These are phyloP conservation scores for Tragelaphus imberbis DNA, from an alignment of 2,113 vertebrate species.

Conservation along the genomic window DNA sequence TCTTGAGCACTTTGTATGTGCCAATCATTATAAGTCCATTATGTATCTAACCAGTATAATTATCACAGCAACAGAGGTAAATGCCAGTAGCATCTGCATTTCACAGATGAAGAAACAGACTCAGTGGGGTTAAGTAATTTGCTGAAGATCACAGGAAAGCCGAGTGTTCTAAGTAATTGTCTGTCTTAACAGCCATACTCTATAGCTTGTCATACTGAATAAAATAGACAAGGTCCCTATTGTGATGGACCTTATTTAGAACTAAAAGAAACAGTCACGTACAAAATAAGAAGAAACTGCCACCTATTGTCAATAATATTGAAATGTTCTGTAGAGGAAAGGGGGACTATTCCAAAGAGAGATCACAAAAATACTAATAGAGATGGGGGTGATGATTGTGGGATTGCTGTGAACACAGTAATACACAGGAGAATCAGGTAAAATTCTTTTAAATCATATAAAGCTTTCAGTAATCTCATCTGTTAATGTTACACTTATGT, in stretches of 20 bases:
- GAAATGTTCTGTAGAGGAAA: background rate
- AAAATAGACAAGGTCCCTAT: background rate
- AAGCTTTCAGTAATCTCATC: background rate
- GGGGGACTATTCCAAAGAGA: background rate
- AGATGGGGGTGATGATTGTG: background rate
- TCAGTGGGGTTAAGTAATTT: background rate
- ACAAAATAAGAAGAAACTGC: background rate
- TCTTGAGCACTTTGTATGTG: background rate
- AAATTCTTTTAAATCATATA: background rate
- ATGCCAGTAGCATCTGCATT: background rate
- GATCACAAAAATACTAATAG: background rate
- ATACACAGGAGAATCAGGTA: background rate
- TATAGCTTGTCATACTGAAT: background rate
- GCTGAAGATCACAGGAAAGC: background rate
- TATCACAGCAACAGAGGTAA: background rate
- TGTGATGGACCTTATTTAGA: background rate
- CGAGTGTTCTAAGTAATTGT: background rate
- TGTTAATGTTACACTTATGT: background rate
- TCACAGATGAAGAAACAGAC: background rate
- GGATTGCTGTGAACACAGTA: background rate
- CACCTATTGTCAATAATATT: background rate
- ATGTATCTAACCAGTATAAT: background rate
- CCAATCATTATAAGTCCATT: background rate
- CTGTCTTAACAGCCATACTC: background rate
- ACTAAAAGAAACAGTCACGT: background rate